Evolutionary conservation across 2,888 invertebrate species (phyloP).

Genomic region (Neelides folsomi): DNA sequence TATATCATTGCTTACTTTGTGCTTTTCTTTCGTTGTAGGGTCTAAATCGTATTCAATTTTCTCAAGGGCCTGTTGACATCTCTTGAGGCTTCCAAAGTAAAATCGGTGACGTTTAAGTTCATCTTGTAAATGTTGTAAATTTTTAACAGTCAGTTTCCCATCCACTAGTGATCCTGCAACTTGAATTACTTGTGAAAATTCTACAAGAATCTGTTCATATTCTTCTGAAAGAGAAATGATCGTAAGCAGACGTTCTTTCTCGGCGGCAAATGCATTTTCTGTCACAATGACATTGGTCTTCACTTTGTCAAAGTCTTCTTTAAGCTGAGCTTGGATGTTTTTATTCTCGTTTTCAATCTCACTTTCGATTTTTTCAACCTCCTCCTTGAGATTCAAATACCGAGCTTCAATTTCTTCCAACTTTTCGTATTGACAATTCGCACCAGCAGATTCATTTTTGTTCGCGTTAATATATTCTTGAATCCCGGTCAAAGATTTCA

Average conservation of each 20-base stretch:
- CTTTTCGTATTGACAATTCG: background rate
- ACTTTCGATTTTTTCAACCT: slow-evolving; percentile 2
- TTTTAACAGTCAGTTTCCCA: slow-evolving; percentile 59
- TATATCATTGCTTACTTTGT: slow-evolving; percentile 42
- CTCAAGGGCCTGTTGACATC: slow-evolving; percentile 69
- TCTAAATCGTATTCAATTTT: slow-evolving; percentile 73
- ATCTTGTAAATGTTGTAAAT: slow-evolving; percentile 66
- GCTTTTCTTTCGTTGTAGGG: slow-evolving; percentile 58
- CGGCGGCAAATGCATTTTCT: slow-evolving; percentile 53
- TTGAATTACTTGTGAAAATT: slow-evolving; percentile 71
- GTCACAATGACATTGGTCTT: slow-evolving; percentile 37
- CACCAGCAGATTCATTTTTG: too few relatives aligned
- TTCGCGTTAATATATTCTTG: too few relatives aligned
- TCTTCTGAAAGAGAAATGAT: slow-evolving; percentile 64
- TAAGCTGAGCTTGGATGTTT: slow-evolving; percentile 6
- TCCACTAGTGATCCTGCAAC: slow-evolving; percentile 68
- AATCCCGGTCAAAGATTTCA: too few relatives aligned
- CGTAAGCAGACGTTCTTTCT: slow-evolving; percentile 63
- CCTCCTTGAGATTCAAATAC: background rate
- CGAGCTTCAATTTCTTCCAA: background rate
- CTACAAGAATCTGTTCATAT: slow-evolving; percentile 73
- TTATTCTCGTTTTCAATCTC: background rate
- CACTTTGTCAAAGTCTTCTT: slow-evolving; percentile 46
- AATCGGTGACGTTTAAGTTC: slow-evolving; percentile 80
- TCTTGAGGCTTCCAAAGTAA: slow-evolving; percentile 75